Conservation (phyloP, 2,113 vertebrate species). For the Petrocephalus zakoni region DNA sequence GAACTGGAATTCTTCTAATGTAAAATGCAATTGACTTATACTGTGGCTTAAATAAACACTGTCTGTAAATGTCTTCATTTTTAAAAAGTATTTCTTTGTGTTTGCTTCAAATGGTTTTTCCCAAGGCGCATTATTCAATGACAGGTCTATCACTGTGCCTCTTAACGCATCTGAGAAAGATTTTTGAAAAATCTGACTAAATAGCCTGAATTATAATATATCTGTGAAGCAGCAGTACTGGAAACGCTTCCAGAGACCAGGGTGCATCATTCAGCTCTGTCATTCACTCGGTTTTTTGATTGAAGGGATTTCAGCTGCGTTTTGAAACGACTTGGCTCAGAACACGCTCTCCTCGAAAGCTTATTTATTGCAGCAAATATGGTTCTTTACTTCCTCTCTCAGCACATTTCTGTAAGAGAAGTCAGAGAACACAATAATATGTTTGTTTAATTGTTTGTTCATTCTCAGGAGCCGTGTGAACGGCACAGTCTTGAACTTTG, state of each 20-base stretch:
- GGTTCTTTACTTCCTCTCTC: not conserved
- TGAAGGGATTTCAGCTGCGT: not conserved
- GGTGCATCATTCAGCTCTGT: not conserved
- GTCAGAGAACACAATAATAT: not conserved
- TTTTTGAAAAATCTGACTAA: conserved; percentile 5
- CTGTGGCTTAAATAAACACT: not conserved
- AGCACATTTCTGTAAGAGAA: not conserved
- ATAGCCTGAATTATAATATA: not conserved
- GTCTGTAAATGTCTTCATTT: not conserved
- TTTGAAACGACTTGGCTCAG: conserved; percentile 1
- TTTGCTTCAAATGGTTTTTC: not conserved
- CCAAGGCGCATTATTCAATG: not conserved
- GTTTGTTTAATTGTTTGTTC: not conserved
- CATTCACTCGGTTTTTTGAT: not conserved
- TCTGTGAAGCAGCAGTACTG: not conserved
- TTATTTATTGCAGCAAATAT: not conserved
- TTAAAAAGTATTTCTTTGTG: conserved; percentile 10
- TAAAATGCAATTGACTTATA: conserved; percentile 20
- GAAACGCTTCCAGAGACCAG: not conserved
- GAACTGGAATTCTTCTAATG: not conserved
- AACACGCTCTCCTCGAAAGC: not conserved
- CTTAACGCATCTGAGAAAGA: not conserved
- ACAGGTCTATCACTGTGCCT: not conserved
- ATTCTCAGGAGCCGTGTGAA: not conserved
- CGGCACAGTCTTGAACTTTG: not conserved